These are phyloP conservation scores for Hydraecia micacea DNA, from an alignment of 2,888 invertebrate species.

Conservation along the genomic window DNA sequence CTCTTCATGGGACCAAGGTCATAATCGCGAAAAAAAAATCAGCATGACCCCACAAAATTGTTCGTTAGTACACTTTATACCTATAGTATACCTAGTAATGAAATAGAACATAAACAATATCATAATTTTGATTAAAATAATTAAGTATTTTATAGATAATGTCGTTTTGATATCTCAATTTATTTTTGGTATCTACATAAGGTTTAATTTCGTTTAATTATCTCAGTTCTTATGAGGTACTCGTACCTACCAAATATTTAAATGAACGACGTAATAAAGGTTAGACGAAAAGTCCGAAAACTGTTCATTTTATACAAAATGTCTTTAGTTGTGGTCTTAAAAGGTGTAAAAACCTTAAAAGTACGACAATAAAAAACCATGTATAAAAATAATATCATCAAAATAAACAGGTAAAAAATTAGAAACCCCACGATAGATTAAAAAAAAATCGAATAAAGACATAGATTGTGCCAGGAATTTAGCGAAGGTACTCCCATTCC, in stretches of 20 bases:
- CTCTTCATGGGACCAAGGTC: not conserved
- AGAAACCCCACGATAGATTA: too few relatives aligned
- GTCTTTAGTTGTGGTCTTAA: too few relatives aligned
- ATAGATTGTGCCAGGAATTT: too few relatives aligned
- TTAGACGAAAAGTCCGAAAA: not conserved
- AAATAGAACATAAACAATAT: not conserved
- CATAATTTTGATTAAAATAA: not conserved
- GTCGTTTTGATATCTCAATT: not conserved
- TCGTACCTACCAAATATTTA: not conserved
- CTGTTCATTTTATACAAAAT: too few relatives aligned
- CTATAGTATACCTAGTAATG: not conserved
- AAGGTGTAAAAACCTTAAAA: too few relatives aligned
- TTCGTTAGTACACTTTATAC: not conserved
- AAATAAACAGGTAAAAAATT: too few relatives aligned
- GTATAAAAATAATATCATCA: too few relatives aligned
- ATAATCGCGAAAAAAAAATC: not conserved
- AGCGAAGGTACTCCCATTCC: too few relatives aligned
- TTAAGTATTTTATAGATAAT: not conserved
- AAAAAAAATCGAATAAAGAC: too few relatives aligned
- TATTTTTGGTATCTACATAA: not conserved
- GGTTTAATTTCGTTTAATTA: not conserved
- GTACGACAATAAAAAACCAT: too few relatives aligned
- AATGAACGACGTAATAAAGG: not conserved
- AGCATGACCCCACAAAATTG: not conserved
- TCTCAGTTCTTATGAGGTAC: not conserved